phyloP scores from a whole-genome alignment of 2,888 invertebrate species.

The Gonocerus acuteangulatus region DNA sequence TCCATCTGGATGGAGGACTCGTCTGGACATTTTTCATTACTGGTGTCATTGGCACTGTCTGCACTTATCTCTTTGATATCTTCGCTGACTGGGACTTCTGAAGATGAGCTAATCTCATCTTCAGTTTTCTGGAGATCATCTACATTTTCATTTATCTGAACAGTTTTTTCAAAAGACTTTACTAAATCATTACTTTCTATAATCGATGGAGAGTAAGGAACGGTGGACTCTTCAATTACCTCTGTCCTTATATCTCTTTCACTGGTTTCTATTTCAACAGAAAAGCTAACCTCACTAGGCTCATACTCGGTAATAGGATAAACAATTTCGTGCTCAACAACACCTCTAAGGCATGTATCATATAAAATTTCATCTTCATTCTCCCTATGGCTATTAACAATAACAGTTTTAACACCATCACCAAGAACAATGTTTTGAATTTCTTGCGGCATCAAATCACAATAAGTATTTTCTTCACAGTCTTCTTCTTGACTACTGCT shows the following conservation, averaged over 20 bases:
- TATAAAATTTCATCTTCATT: constrained; percentile 9
- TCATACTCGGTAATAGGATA: constrained; percentile 23
- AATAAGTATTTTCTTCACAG: constrained; percentile 15
- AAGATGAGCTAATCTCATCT: too few species aligned
- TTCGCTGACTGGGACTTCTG: too few species aligned
- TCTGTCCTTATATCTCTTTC: background rate
- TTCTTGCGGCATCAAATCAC: constrained; percentile 30
- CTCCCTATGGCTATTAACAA: constrained; percentile 29
- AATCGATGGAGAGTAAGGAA: too few species aligned
- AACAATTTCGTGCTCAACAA: constrained; percentile 29
- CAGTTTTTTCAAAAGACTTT: background rate
- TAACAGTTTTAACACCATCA: constrained; percentile 19
- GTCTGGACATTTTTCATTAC: background rate
- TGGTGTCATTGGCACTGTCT: background rate
- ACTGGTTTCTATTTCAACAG: background rate
- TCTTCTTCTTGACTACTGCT: constrained; percentile 24
- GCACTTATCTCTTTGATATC: too few species aligned
- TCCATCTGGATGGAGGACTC: background rate
- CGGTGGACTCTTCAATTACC: background rate
- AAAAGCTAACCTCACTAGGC: background rate
- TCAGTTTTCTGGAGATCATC: background rate
- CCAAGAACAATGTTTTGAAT: constrained; percentile 34
- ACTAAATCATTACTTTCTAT: constrained; percentile 13
- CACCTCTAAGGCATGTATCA: constrained; percentile 23
- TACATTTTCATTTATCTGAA: background rate